Evolutionary conservation across 2,797 vertebrate species (phyloP).

Genomic region (Leucoraja ocellata): DNA sequence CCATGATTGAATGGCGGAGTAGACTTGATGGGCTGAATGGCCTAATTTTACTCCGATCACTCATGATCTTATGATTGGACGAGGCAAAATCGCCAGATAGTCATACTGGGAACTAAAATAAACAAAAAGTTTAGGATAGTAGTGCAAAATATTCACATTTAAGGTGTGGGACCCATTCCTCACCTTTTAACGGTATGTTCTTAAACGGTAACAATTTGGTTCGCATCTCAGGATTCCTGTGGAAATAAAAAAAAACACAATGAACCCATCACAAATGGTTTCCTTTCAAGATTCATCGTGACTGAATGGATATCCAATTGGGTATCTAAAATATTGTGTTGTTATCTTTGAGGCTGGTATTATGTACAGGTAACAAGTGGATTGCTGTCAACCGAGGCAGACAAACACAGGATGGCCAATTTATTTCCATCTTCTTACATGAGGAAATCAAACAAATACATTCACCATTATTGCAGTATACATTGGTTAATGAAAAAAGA

Average conservation of each 20-base stretch:
- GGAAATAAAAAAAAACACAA: background rate
- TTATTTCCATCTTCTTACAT: constrained; percentile 80
- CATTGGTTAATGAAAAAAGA: background rate
- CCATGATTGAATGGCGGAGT: no score
- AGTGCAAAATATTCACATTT: background rate
- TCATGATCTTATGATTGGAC: no score
- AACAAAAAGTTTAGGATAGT: background rate
- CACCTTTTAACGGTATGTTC: background rate
- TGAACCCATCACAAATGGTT: background rate
- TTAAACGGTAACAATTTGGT: background rate
- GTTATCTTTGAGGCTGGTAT: constrained; percentile 87
- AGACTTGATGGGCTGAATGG: no score
- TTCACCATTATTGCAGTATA: background rate
- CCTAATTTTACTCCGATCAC: no score
- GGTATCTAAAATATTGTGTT: background rate
- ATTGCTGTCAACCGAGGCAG: constrained; percentile 91
- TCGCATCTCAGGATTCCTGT: background rate
- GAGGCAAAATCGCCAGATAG: no score
- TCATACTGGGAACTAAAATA: no score
- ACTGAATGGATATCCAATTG: background rate
- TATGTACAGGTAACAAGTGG: constrained; percentile 87
- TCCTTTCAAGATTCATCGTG: background rate
- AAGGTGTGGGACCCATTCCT: background rate
- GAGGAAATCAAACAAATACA: background rate
- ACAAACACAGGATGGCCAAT: constrained; percentile 81